Evolutionary conservation across 1,140 invertebrate genomes (phyloP), one percentile per base, ranked within the genome.

Genomic region (Procambarus virginalis): DNA sequence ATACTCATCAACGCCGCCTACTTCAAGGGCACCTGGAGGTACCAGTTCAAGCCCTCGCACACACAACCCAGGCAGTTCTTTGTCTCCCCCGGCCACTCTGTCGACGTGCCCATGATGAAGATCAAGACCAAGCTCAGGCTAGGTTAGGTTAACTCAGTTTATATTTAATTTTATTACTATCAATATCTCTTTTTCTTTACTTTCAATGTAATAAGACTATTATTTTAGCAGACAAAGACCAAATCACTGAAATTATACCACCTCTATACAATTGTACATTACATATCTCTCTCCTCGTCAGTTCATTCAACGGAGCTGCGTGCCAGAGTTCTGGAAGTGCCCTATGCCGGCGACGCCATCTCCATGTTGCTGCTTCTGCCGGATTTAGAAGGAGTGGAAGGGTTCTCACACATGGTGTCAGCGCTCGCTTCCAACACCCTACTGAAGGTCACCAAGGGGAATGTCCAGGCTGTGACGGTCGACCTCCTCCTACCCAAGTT

Each of bases 281-380:
- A 9, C 51, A 20, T 17, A 20, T 1, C 60, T 20, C 0, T 4
- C 12, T 64, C 17, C 4, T 2, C 60, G 4, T 4, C 89, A 97
- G 97, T 95, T 92, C 95, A 96, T 2, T 97, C 95, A 75, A 97
- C 98, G 93, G 94, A 95, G 4, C 94, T 98, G 0, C 96, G 96
- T 6, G 96, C 96, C 0, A 96, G 98, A 92, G 95, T 98, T 22
- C 93, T 98, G 12, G 97, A 98, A 93, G 93, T 99, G 46, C 97
- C 97, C 0, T 98, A 98, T 94, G 96, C 96, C 92, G 96, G 97
- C 20, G 95, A 96, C 64, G 95, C 96, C 51, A 95, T 98, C 73
- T 97, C 97, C 86, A 98, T 99, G 97, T 96, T 96, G 92, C 96
- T 98, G 51, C 93, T 99, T 0, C 94, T 98, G 78, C 97, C 97